Base-by-base conservation (phyloP, 1,140 invertebrate species). In the Temnothorax nylanderi region DNA sequence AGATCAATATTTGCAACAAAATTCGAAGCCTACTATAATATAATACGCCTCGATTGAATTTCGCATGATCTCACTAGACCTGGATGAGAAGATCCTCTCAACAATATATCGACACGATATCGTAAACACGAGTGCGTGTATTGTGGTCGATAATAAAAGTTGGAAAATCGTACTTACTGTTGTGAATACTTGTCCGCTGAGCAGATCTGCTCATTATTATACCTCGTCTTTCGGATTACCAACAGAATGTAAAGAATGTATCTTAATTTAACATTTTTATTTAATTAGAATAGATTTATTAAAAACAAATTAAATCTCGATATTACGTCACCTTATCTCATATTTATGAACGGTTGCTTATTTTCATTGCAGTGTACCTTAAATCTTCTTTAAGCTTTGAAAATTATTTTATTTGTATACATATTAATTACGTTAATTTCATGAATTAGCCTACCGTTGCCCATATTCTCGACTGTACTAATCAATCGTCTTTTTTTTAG, bases 51-150 rank as follows among this genome's bases (percentile, higher is more conserved):
- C 41, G 21, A n/a, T 62, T 44, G 41, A 67, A 78, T 85, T 85
- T 85, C 77, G 3, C n/a, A 62, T 81, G 89, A 90, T 90, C 89
- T 90, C 89, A 86, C 37, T 26, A 54, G 62, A 56, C 6, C 26
- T 47, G 47, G 18, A 85, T 21, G 77, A 26, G 26, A 90, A 56
- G 21, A 81, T n/a, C 41, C n/a, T 60, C 26, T 26, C 37, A 8
- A 65, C 58, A 34, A 49, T 37, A 34, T 32, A 41, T 41, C 47
- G n/a, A 76, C 74, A 47, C 16, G 51, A 78, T 13, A n/a, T 58
- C 2, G 3, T 21, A 74, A 18, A 34, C 6, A 41, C 16, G 34
- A 32, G 65, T 10, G 13, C 21, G 34, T 41, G n/a, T 41, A 60
- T 81, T 81, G 78, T 60, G 78, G 72, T 81, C 16, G 44, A 56